Percentiles rank a stretch among this genome's conserved stretches.
Conservation (phyloP, 2,888 invertebrate genomes). For the Stenurella melanura region DNA sequence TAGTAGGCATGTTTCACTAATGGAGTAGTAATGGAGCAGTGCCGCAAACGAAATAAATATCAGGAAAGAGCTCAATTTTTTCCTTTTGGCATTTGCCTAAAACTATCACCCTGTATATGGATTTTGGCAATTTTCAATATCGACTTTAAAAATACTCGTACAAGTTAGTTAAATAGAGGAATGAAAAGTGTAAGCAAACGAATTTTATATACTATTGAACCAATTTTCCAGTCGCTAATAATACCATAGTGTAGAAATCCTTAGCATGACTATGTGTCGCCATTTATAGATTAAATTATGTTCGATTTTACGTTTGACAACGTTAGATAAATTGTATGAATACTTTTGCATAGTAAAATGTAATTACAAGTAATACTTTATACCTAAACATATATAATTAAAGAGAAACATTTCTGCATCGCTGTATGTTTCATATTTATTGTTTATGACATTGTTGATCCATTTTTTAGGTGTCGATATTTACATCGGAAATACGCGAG, state of each 20-base stretch:
- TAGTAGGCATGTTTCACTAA: too few species aligned
- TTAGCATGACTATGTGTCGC: not conserved
- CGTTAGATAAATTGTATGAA: not conserved
- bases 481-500: not conserved
- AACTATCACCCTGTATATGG: too few species aligned
- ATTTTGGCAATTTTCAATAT: too few species aligned
- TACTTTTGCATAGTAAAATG: constrained; percentile 2
- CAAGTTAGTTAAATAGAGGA: too few species aligned
- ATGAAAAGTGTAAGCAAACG: not conserved
- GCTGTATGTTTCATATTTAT: not conserved
- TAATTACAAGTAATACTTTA: not conserved
- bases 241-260: not conserved
- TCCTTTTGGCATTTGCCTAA: too few species aligned
- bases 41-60: too few species aligned
- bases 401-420: not conserved
- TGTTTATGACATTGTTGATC: not conserved
- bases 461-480: not conserved
- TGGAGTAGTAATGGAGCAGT: too few species aligned
- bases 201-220: not conserved
- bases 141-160: too few species aligned
- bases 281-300: constrained; percentile 1
- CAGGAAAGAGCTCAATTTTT: too few species aligned
- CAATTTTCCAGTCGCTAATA: not conserved
- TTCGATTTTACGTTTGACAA: not conserved
- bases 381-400: not conserved